Percentiles rank a stretch among this genome's conserved stretches.
These are phyloP conservation scores for Tortrix viridana DNA, from an alignment of 2,888 invertebrate species.

Conservation along the genomic window DNA sequence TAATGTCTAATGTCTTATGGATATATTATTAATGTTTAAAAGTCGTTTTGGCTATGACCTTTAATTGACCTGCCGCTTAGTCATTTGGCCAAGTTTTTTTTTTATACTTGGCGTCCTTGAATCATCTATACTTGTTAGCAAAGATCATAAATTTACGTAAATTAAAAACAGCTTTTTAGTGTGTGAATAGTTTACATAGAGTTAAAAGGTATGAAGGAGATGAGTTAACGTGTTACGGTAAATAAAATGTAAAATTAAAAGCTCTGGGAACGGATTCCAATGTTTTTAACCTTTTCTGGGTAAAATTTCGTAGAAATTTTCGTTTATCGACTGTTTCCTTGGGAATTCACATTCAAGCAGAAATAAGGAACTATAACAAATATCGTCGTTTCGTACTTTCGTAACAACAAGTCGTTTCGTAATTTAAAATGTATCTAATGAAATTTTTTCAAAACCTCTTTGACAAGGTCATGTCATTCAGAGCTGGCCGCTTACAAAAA, in stretches of 20 bases:
- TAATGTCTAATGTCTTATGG: not conserved
- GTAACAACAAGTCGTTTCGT: not conserved
- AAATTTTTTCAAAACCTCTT: not conserved
- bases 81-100: constrained; percentile 6
- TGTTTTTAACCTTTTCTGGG: no score
- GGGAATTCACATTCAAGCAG: no score
- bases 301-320: no score
- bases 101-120: constrained; percentile 22
- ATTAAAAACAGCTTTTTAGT: not conserved
- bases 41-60: constrained; percentile 18
- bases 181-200: no score
- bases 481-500: constrained; percentile 13
- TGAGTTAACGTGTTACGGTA: no score
- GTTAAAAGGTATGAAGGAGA: no score
- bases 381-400: no score
- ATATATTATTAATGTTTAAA: not conserved
- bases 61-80: constrained; percentile 5
- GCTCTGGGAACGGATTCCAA: no score
- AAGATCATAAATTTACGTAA: constrained; percentile 3
- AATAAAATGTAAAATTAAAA: no score
- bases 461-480: constrained; percentile 22
- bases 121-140: constrained; percentile 4
- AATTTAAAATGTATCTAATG: constrained; percentile 8
- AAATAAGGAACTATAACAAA: no score
- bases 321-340: no score